phyloP scores from a whole-genome alignment of 2,888 invertebrate species.

The Agrotis ipsilon region DNA sequence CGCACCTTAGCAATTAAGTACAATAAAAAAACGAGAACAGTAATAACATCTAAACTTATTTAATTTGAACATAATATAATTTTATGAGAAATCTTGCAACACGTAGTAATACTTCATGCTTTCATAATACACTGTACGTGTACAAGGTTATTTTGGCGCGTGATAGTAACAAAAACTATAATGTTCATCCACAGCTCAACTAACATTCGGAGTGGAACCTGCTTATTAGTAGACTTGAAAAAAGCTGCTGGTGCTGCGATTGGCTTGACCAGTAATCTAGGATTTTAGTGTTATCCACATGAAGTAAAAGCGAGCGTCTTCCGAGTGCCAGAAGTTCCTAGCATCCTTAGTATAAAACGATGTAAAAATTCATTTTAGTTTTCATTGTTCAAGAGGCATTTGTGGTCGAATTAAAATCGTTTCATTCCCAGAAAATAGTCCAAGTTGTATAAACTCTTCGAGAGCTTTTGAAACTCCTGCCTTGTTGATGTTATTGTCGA shows the following conservation, averaged over 20 bases:
- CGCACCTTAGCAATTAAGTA: not conserved
- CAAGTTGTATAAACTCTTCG: not conserved
- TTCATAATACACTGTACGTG: not conserved
- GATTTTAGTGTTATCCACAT: no score
- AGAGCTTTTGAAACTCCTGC: not conserved
- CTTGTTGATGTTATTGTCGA: not conserved
- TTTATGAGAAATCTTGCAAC: not conserved
- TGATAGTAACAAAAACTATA: not conserved
- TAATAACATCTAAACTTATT: slow-evolving; percentile 5
- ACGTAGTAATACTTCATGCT: not conserved
- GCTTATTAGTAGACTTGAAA: no score
- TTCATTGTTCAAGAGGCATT: slow-evolving; percentile 8
- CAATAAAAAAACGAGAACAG: no score
- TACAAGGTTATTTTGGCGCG: not conserved
- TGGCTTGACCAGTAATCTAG: no score
- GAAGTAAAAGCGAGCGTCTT: no score
- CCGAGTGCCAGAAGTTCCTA: not conserved
- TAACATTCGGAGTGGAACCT: no score
- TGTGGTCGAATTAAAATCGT: slow-evolving; percentile 15
- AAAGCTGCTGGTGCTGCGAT: no score
- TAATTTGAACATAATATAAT: slow-evolving; percentile 25
- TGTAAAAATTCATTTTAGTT: not conserved
- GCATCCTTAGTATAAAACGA: not conserved
- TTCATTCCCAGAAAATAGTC: not conserved
- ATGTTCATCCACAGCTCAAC: no score